phyloP scores from a whole-genome alignment of 2,797 vertebrate genomes.

The Coregonus suidteri region DNA sequence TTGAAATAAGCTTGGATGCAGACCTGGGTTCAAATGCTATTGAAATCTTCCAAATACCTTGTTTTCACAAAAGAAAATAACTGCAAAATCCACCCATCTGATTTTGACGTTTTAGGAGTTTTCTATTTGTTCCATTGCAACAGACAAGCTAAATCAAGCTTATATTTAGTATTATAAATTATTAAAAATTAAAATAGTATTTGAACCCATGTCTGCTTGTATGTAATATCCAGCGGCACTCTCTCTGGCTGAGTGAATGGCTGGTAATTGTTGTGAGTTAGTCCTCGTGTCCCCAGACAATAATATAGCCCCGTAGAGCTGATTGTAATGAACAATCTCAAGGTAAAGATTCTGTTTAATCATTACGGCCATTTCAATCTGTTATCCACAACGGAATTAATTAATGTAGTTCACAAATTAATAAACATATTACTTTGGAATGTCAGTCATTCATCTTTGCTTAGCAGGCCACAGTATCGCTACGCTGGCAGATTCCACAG shows the following conservation, averaged over 20 bases:
- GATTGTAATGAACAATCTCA: slow-evolving; percentile 18
- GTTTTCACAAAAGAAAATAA: no score
- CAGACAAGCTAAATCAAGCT: no score
- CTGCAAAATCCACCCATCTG: no score
- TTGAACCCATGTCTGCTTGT: background rate
- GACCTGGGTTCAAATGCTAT: no score
- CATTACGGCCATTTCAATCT: slow-evolving; percentile 8
- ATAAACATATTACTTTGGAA: slow-evolving; percentile 12
- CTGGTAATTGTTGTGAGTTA: slow-evolving; percentile 4
- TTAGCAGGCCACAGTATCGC: background rate
- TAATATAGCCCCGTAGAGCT: background rate
- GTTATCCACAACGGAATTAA: slow-evolving; percentile 9
- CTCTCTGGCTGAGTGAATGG: background rate
- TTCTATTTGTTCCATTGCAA: no score
- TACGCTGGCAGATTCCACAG: background rate
- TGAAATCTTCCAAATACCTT: no score
- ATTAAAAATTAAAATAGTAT: no score
- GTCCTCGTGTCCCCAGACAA: background rate
- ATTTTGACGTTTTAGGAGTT: no score
- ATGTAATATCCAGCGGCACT: background rate
- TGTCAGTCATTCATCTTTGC: background rate
- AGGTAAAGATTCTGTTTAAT: slow-evolving; percentile 23
- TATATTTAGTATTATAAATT: no score
- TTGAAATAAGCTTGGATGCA: no score
- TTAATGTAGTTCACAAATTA: slow-evolving; percentile 16